phyloP scores from a whole-genome alignment of 2,888 invertebrate species.

The Pterobdella sp. region DNA sequence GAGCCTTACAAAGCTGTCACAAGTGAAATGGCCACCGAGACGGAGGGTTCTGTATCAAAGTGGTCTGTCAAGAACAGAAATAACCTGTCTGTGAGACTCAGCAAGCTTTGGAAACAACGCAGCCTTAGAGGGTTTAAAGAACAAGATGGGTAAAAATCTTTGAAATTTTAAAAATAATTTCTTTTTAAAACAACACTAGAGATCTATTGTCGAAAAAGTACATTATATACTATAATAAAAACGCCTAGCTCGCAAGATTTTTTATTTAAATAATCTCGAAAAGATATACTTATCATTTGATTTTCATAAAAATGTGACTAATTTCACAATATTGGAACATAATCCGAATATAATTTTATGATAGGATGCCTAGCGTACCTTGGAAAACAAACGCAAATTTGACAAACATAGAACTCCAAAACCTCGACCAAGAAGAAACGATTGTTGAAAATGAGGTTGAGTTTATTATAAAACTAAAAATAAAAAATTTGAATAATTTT shows the following conservation, averaged over 20 bases:
- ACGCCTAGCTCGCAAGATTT: too few relatives aligned
- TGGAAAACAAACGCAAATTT: background rate
- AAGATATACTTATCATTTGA: too few relatives aligned
- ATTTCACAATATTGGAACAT: too few relatives aligned
- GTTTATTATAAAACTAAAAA: background rate
- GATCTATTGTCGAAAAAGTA: too few relatives aligned
- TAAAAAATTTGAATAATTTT: background rate
- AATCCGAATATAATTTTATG: too few relatives aligned
- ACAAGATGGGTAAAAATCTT: background rate
- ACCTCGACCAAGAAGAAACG: constrained; percentile 18
- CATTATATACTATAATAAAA: too few relatives aligned
- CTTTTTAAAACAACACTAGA: too few relatives aligned
- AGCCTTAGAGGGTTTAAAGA: constrained; percentile 13
- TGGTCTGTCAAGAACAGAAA: constrained; percentile 15
- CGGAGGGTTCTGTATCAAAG: background rate
- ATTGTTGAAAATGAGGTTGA: constrained; percentile 20
- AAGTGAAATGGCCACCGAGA: constrained; percentile 3
- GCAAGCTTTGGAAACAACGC: constrained; percentile 9
- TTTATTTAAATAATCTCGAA: too few relatives aligned
- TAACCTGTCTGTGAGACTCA: constrained; percentile 17
- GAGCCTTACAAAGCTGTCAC: background rate
- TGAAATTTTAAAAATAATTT: too few relatives aligned
- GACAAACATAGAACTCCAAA: constrained; percentile 13
- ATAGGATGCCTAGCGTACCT: constrained; percentile 21
- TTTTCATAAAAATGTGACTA: too few relatives aligned